Percentiles rank a stretch among this genome's conserved stretches.
Conservation (phyloP, 2,797 vertebrate species). For the Lemur catta region DNA sequence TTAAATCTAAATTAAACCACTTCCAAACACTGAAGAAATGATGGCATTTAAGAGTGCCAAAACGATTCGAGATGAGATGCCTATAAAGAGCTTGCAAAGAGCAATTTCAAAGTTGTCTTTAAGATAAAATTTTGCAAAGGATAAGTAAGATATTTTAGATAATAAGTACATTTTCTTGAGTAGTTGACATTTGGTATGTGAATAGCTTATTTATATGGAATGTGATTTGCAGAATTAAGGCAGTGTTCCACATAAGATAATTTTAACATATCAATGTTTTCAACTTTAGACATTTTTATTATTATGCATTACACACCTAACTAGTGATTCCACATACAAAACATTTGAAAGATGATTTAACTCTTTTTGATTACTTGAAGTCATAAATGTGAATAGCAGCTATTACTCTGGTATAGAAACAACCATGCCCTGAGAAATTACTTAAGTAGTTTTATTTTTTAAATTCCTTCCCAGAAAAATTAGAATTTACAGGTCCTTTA, state of each 20-base stretch:
- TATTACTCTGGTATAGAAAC: neutral
- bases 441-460: neutral
- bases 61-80: conserved; percentile 41
- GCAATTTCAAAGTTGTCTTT: conserved; percentile 23
- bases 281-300: conserved; percentile 45
- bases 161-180: conserved; percentile 42
- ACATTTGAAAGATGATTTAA: conserved; percentile 33
- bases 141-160: conserved; percentile 57
- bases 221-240: neutral
- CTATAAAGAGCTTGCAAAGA: neutral
- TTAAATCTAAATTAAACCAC: conserved; percentile 37
- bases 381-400: neutral
- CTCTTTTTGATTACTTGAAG: conserved; percentile 35
- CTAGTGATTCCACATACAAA: conserved; percentile 22
- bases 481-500: neutral
- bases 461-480: neutral
- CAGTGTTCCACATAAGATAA: conserved; percentile 12
- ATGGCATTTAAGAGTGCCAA: neutral
- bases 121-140: conserved; percentile 48
- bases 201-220: conserved; percentile 24
- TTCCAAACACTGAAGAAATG: neutral
- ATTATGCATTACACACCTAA: neutral
- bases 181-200: conserved; percentile 38
- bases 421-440: neutral
- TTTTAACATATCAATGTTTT: conserved; percentile 1